A percentile compares a stretch with the other conserved stretches of the same genome.
phyloP scores from a whole-genome alignment of 2,797 vertebrate species.

The Salarias fasciatus region DNA sequence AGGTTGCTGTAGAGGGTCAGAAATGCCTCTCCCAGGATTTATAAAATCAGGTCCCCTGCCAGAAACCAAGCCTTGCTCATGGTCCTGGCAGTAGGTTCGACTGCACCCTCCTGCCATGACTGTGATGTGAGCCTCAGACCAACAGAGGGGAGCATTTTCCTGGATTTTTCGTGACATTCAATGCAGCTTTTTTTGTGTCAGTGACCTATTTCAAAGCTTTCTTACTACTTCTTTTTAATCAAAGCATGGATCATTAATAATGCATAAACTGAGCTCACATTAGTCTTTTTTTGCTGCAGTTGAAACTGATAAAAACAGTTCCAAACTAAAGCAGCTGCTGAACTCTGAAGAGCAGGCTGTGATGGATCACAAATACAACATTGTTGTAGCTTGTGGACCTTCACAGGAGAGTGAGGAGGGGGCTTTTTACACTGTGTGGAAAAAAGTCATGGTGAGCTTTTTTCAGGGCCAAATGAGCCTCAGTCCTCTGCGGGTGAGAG shows the following conservation, averaged over 20 bases:
- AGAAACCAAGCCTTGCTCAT: no score
- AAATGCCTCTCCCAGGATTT: no score
- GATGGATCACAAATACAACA: not conserved
- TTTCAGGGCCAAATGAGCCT: slow-evolving; percentile 61
- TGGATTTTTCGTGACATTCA: not conserved
- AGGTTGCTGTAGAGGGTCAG: no score
- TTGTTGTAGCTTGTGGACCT: not conserved
- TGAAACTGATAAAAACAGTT: no score
- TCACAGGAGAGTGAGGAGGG: slow-evolving; percentile 12
- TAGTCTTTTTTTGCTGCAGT: not conserved
- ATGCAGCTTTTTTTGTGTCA: not conserved
- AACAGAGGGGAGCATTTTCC: slow-evolving; percentile 61
- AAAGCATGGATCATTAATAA: not conserved
- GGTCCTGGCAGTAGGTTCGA: no score
- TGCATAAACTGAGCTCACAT: slow-evolving; percentile 7
- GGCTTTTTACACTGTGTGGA: slow-evolving; percentile 39
- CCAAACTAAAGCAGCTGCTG: no score
- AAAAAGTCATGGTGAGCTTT: slow-evolving; percentile 28
- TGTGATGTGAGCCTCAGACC: slow-evolving; percentile 20
- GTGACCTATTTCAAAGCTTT: slow-evolving; percentile 20
- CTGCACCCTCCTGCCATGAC: not conserved
- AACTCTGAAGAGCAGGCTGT: not conserved
- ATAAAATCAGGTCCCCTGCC: no score
- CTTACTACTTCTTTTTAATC: not conserved
- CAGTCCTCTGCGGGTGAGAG: slow-evolving; percentile 65